phyloP scores from a whole-genome alignment of 2,113 vertebrate species.

The Cyphomyrus discorhynchus region DNA sequence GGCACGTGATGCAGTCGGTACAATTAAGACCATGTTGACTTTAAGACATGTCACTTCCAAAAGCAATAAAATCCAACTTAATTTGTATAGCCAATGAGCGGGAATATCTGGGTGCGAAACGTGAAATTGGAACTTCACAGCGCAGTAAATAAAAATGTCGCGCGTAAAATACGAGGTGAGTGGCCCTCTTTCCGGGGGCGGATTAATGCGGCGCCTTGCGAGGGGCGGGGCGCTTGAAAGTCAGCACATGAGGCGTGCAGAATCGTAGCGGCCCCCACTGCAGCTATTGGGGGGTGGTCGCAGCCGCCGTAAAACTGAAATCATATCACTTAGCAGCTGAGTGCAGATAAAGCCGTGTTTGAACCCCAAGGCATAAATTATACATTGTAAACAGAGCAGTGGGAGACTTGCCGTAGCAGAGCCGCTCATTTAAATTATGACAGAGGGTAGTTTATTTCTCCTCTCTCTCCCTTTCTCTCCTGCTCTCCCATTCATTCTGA shows the following conservation, averaged over 20 bases:
- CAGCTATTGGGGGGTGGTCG: constrained; percentile 23
- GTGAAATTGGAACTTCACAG: constrained; percentile 31
- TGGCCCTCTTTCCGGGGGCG: constrained; percentile 27
- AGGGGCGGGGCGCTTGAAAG: constrained; percentile 52
- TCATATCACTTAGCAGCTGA: constrained; percentile 85
- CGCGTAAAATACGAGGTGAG: constrained; percentile 35
- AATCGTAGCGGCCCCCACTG: constrained; percentile 47
- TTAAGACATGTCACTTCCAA: background rate
- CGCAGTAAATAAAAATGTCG: constrained; percentile 24
- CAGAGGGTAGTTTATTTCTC: constrained; percentile 53
- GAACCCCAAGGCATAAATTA: constrained; percentile 86
- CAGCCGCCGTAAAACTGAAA: constrained; percentile 62
- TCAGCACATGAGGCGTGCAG: constrained; percentile 48
- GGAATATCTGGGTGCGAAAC: constrained; percentile 19
- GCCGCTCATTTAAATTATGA: constrained; percentile 79
- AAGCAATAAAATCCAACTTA: background rate
- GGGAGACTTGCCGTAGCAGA: constrained; percentile 68
- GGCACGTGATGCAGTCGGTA: background rate
- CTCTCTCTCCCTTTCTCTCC: constrained; percentile 35
- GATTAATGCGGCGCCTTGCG: constrained; percentile 47
- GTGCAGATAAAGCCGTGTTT: constrained; percentile 78
- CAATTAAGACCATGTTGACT: background rate
- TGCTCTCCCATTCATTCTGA: constrained; percentile 65
- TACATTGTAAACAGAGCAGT: constrained; percentile 83
- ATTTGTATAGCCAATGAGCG: background rate